Conservation (phyloP, 2,113 vertebrate species). For the Corythornis cristatus region DNA sequence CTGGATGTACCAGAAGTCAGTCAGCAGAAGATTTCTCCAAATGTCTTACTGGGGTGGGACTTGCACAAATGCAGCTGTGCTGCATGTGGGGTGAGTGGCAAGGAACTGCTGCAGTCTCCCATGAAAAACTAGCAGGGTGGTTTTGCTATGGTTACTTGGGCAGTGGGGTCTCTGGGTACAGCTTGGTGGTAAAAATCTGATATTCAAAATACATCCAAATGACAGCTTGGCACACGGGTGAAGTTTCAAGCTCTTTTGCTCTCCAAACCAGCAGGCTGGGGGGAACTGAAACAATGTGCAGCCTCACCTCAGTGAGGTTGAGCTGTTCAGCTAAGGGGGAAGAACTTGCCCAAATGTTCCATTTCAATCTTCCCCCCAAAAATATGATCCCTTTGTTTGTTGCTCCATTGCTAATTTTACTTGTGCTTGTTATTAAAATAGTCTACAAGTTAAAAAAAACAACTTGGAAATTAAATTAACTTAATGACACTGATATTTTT, state of each 20-base stretch:
- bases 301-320: fast-evolving
- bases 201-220: background rate
- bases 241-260: background rate
- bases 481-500: background rate
- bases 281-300: background rate
- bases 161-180: background rate
- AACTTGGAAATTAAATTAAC: background rate
- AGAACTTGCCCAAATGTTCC: background rate
- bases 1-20: background rate
- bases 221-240: background rate
- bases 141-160: background rate
- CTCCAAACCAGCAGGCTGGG: background rate
- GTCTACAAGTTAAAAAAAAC: background rate
- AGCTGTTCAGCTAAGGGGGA: background rate
- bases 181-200: background rate
- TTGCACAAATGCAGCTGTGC: background rate
- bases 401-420: background rate
- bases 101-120: background rate
- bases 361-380: background rate
- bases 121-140: background rate
- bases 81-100: fast-evolving
- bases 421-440: background rate
- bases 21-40: background rate
- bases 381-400: background rate
- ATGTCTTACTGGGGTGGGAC: background rate